Percentiles rank a stretch among this genome's conserved stretches.
These are phyloP conservation scores for Rhimphoctona megacephalus DNA, from an alignment of 2,888 invertebrate species.

Conservation along the genomic window DNA sequence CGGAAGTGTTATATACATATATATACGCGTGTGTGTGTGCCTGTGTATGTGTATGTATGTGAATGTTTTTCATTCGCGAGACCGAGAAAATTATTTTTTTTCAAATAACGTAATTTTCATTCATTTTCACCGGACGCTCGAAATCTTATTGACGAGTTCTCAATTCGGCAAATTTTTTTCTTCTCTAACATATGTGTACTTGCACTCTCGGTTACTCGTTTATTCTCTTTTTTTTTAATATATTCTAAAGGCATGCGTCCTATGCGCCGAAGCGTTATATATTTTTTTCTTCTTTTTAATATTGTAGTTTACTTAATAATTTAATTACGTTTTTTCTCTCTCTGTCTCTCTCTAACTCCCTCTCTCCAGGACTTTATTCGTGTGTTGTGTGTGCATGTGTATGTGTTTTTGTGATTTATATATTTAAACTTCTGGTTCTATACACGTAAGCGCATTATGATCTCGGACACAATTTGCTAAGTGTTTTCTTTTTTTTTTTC, in stretches of 20 bases:
- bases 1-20: constrained; percentile 37
- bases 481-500: constrained; percentile 71
- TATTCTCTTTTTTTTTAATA: constrained; percentile 10
- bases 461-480: constrained; percentile 80
- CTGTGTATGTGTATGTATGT: constrained; percentile 2
- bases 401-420: constrained; percentile 40
- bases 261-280: constrained; percentile 81
- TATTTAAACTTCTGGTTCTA: constrained; percentile 76
- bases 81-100: constrained; percentile 31
- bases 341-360: constrained; percentile 70
- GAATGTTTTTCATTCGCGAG: constrained; percentile 2
- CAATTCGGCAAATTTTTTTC: constrained; percentile 24
- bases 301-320: constrained; percentile 79
- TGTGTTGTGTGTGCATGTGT: constrained; percentile 10
- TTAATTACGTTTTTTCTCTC: constrained; percentile 74
- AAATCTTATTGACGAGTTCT: constrained; percentile 25
- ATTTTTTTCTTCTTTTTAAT: constrained; percentile 73
- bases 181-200: constrained; percentile 54
- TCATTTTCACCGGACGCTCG: constrained; percentile 2
- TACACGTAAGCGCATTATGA: constrained; percentile 83
- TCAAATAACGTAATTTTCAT: constrained; percentile 16
- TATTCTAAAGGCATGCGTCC: constrained; percentile 78
- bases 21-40: constrained; percentile 2
- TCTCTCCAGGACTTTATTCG: neutral
- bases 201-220: constrained; percentile 7